These are phyloP conservation scores for Leptarthrus brevirostris DNA, from an alignment of 2,888 invertebrate genomes.

Conservation along the genomic window DNA sequence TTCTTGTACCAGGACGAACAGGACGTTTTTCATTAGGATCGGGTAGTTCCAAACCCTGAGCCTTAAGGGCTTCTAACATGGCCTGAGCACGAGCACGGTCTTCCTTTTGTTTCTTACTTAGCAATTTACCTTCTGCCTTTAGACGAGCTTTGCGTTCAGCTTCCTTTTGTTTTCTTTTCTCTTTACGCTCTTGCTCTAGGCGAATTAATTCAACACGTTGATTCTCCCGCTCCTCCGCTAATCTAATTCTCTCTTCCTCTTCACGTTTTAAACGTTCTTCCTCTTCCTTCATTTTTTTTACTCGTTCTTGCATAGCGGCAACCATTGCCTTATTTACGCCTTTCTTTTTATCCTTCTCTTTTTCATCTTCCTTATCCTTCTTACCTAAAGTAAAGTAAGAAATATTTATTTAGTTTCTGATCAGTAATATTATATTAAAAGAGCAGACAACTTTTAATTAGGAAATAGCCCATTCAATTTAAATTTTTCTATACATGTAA, in stretches of 20 bases:
- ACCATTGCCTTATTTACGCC: slow-evolving; percentile 88
- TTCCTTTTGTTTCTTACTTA: slow-evolving; percentile 94
- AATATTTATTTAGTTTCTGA: background rate
- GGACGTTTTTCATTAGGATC: slow-evolving; percentile 74
- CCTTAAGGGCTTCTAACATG: slow-evolving; percentile 87
- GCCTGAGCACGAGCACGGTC: slow-evolving; percentile 90
- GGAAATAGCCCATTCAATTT: background rate
- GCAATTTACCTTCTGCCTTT: slow-evolving; percentile 95
- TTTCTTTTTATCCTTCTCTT: slow-evolving; percentile 71
- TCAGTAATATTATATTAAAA: background rate
- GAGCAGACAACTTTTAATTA: background rate
- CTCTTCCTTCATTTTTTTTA: slow-evolving; percentile 89
- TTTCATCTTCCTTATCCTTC: slow-evolving; percentile 68
- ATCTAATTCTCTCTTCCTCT: slow-evolving; percentile 83
- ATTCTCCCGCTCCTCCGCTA: slow-evolving; percentile 79
- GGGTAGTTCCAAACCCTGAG: slow-evolving; percentile 86
- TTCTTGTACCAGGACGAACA: slow-evolving; percentile 77
- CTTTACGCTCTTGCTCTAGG: slow-evolving; percentile 88
- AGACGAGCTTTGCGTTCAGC: slow-evolving; percentile 91
- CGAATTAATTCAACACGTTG: slow-evolving; percentile 80
- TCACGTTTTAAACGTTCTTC: slow-evolving; percentile 79
- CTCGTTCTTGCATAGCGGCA: slow-evolving; percentile 91
- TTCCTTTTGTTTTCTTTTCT: slow-evolving; percentile 89
- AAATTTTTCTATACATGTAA: background rate
- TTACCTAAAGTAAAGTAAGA: slow-evolving; percentile 60